phyloP scores from a whole-genome alignment of 2,113 vertebrate genomes.

The Speoplatyrhinus poulsoni region DNA sequence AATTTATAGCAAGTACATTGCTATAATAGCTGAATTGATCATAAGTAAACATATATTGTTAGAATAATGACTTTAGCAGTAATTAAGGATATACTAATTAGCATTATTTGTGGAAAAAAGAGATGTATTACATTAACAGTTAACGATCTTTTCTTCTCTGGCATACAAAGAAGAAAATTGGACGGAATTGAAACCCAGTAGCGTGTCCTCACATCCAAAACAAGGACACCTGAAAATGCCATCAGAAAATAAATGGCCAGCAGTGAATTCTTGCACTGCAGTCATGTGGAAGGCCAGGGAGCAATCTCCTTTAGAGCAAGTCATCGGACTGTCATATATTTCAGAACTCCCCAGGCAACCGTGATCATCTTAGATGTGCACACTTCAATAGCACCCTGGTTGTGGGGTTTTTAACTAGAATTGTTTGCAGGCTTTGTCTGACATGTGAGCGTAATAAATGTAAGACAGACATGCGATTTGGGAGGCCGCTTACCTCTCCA shows the following conservation, averaged over 20 bases:
- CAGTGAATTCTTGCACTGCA: constrained; percentile 13
- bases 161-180: background rate
- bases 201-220: background rate
- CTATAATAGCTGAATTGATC: too few species aligned
- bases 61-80: too few species aligned
- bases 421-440: background rate
- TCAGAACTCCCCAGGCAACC: too few species aligned
- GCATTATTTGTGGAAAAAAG: too few species aligned
- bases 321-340: background rate
- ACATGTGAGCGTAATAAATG: background rate
- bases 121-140: too few species aligned
- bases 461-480: background rate
- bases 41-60: too few species aligned
- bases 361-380: too few species aligned
- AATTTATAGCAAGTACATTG: too few species aligned
- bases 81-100: too few species aligned
- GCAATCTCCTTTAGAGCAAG: background rate
- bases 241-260: constrained; percentile 36
- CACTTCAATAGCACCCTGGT: too few species aligned
- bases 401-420: background rate
- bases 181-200: background rate
- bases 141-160: background rate
- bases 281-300: constrained; percentile 27
- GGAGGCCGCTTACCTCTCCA: constrained; percentile 72
- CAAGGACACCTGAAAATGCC: constrained; percentile 39